Evolutionary conservation across 2,888 invertebrate genomes (phyloP), one percentile per base, ranked within the genome.

Genomic region (Shargacucullia verbasci): DNA sequence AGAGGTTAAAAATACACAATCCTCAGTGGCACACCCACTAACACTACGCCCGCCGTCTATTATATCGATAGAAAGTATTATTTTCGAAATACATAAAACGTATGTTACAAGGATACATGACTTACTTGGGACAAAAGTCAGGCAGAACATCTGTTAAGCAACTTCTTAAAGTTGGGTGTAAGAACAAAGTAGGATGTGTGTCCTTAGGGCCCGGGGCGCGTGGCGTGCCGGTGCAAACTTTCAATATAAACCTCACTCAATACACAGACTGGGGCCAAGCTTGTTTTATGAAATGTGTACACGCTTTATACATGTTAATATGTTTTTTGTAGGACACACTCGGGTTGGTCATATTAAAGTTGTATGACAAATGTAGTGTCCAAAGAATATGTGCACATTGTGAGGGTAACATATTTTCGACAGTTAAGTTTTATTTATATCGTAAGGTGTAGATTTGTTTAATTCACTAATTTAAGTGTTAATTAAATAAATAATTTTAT

Each of bases 111-210:
- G 80, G 78, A 84, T 83, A 85, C 82, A 87, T 76, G 83, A 81
- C 80, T 82, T 82, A 81, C 81, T 83, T 77, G 79, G 83, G 83
- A 87, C 88, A 86, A 86, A 87, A 88, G 88, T 89, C 87, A 86
- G 85, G 75, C 76, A 77, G 82, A 90, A 90, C 90, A 89, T 90
- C 89, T 90, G 90, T 89, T 90, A 87, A 87, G 84, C 83, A 89
- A 89, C 85, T 90, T 87, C 86, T 85, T 81, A 84, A 89, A 90
- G 84, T 90, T 89, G 80, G 71, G 79, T 82, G 76, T 79, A 87
- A 86, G 89, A 88, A 89, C 89, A 88, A 89, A 89, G 88, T 88
- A 80, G 79, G 74, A 85, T 84, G 83, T 85, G 84, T 86, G 85
- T 87, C 89, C 88, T 87, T 73, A 85, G 88, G 88, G 87, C 82